Conservation (phyloP, 2,888 invertebrate species). For the Pomacea canaliculata region DNA sequence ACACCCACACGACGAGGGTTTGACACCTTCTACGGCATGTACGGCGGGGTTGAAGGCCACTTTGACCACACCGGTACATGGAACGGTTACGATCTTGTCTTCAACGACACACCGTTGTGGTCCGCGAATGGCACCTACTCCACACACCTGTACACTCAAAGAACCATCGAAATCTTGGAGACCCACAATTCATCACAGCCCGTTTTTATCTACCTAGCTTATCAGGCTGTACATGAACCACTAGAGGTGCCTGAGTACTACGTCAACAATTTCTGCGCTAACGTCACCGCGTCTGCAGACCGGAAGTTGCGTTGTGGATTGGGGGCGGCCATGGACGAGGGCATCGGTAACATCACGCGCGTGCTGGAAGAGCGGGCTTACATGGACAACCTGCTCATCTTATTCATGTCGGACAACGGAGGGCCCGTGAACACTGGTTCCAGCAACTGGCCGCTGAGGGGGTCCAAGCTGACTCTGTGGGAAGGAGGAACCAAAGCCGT, state of each 20-base stretch:
- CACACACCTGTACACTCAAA: constrained; percentile 52
- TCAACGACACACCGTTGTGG: constrained; percentile 43
- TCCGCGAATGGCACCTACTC: constrained; percentile 51
- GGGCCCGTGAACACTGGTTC: constrained; percentile 60
- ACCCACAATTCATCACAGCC: constrained; percentile 41
- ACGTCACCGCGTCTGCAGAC: neutral
- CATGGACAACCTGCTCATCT: constrained; percentile 82
- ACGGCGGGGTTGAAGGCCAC: constrained; percentile 66
- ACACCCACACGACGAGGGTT: constrained; percentile 71
- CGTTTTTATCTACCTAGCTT: constrained; percentile 45
- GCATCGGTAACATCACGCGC: constrained; percentile 81
- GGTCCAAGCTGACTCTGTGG: neutral
- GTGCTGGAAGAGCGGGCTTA: constrained; percentile 77
- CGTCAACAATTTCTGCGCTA: neutral
- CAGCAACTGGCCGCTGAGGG: constrained; percentile 26
- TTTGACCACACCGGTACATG: constrained; percentile 57
- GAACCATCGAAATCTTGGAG: constrained; percentile 52
- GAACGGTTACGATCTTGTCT: constrained; percentile 45
- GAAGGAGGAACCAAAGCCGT: constrained; percentile 1
- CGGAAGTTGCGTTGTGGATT: constrained; percentile 62
- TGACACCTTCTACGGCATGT: constrained; percentile 71
- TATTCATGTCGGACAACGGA: constrained; percentile 79
- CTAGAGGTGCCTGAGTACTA: constrained; percentile 35
- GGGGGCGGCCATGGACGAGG: constrained; percentile 84
- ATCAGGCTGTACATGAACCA: constrained; percentile 44